Percentiles rank a stretch among this genome's conserved stretches.
Evolutionary conservation across 1,140 invertebrate species (phyloP).

Genomic region (Elymnias hypermnestra): DNA sequence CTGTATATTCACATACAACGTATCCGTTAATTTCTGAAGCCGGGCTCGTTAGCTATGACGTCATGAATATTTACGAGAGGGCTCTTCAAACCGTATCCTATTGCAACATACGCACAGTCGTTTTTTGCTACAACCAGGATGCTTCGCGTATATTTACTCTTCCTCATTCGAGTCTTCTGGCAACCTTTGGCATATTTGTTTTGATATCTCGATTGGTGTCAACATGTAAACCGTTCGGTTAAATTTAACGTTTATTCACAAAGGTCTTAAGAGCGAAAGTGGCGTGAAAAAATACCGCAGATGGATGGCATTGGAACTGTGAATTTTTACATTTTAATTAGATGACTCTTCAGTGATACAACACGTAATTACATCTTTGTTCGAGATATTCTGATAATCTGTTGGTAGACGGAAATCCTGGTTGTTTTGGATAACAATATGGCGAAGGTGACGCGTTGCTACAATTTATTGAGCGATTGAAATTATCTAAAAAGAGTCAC

Average conservation of each 20-base stretch:
- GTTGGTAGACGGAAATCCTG: slow-evolving; percentile 16
- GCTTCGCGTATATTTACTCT: slow-evolving; percentile 19
- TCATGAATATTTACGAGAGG: slow-evolving; percentile 1
- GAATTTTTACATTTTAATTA: slow-evolving; percentile 32
- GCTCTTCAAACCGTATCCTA: slow-evolving; percentile 1
- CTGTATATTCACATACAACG: background rate
- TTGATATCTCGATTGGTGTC: slow-evolving; percentile 14
- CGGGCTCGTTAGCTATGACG: slow-evolving; percentile 1
- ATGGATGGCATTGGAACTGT: slow-evolving; percentile 34
- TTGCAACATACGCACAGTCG: slow-evolving; percentile 1
- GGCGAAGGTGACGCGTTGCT: no score
- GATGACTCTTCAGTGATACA: slow-evolving; percentile 5
- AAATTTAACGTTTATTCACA: slow-evolving; percentile 5
- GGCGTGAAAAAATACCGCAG: slow-evolving; percentile 11
- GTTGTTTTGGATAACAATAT: background rate
- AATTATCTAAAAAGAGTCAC: no score
- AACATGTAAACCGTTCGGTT: slow-evolving; percentile 1
- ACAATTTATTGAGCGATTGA: no score
- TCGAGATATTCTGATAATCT: background rate
- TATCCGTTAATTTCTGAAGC: background rate
- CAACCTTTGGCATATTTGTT: slow-evolving; percentile 24
- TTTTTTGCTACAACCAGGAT: slow-evolving; percentile 21
- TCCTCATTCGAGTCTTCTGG: slow-evolving; percentile 18
- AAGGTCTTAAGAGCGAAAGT: slow-evolving; percentile 20
- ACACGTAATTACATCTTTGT: slow-evolving; percentile 8